A percentile compares a stretch with the other conserved stretches of the same genome.
Evolutionary conservation across 2,797 vertebrate genomes (phyloP).

Genomic region (Leucoraja ocellata): DNA sequence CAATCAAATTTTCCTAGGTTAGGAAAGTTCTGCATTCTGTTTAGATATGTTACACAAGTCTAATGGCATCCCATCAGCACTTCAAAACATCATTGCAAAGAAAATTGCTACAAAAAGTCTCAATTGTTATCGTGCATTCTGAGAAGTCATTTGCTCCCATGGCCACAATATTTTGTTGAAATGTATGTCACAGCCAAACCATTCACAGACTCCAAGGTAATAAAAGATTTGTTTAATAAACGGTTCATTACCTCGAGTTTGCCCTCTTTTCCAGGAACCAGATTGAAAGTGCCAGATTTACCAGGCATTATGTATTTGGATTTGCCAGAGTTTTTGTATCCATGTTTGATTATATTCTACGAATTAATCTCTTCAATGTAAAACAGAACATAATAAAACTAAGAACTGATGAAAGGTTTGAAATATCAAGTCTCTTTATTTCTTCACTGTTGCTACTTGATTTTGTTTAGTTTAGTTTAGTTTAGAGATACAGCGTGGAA

Average conservation of each 20-base stretch:
- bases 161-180: neutral
- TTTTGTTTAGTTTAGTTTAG: too few species aligned
- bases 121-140: neutral
- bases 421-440: too few species aligned
- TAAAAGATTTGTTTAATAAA: constrained; percentile 1
- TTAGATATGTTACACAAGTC: neutral
- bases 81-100: neutral
- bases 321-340: neutral
- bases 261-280: neutral
- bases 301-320: neutral
- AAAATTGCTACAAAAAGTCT: neutral
- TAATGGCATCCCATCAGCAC: neutral
- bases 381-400: too few species aligned
- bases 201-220: neutral
- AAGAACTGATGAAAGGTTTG: too few species aligned
- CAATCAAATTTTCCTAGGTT: neutral
- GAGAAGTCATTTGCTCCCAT: neutral
- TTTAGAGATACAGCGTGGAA: too few species aligned
- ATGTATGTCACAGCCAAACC: neutral
- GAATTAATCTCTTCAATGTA: neutral
- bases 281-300: neutral
- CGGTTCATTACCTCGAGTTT: neutral
- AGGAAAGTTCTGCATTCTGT: neutral
- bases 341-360: neutral
- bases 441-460: too few species aligned